Evolutionary conservation across 2,888 invertebrate species (phyloP).

Genomic region (Argyresthia goedartella): DNA sequence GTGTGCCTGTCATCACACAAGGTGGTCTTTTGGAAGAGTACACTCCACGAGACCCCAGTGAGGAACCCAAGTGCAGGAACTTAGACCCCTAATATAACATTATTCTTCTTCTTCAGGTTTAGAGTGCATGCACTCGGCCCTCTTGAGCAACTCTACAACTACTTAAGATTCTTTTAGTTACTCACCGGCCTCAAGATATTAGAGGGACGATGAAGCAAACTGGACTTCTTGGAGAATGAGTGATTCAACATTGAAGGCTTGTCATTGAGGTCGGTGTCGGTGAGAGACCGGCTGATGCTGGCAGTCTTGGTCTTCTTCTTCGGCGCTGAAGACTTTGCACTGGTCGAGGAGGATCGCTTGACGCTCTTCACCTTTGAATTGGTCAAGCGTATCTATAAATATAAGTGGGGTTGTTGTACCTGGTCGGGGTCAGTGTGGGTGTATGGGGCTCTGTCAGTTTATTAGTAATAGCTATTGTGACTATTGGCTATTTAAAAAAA

Average conservation of each 20-base stretch:
- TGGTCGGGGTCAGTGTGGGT: background rate
- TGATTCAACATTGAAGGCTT: constrained; percentile 71
- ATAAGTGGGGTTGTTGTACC: constrained; percentile 2
- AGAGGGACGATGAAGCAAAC: constrained; percentile 76
- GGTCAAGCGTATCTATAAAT: constrained; percentile 65
- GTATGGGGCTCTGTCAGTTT: background rate
- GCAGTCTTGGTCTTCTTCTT: constrained; percentile 62
- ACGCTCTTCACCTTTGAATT: constrained; percentile 61
- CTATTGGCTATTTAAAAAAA: too few species aligned
- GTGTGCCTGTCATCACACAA: too few species aligned
- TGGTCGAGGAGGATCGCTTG: constrained; percentile 54
- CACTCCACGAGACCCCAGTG: too few species aligned
- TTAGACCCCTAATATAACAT: too few species aligned
- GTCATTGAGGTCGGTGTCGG: constrained; percentile 57
- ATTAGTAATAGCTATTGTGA: too few species aligned
- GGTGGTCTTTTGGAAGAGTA: too few species aligned
- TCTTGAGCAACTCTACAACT: too few species aligned
- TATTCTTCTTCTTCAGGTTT: too few species aligned
- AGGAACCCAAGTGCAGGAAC: too few species aligned
- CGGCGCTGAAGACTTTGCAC: constrained; percentile 38
- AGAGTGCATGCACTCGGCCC: too few species aligned
- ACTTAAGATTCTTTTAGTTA: too few species aligned
- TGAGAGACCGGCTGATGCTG: constrained; percentile 39
- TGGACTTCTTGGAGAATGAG: constrained; percentile 66
- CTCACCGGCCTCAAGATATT: constrained; percentile 79